A percentile compares a stretch with the other conserved stretches of the same genome.
Evolutionary conservation across 2,797 vertebrate species (phyloP).

Genomic region (Pampus argenteus): DNA sequence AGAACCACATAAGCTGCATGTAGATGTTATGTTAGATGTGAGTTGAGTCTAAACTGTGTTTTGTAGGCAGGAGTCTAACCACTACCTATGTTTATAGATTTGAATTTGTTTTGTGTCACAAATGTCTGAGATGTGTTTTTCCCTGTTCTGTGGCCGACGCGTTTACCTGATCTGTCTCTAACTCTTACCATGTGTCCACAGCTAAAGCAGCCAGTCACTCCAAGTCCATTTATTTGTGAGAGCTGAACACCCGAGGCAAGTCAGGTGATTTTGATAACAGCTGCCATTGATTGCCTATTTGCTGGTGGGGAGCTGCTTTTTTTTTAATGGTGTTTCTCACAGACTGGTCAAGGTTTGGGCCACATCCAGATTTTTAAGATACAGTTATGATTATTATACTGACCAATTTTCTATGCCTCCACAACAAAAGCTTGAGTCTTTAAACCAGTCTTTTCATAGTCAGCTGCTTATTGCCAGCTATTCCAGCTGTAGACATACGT

Average conservation of each 20-base stretch:
- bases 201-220: constrained; percentile 34
- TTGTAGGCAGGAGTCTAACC: constrained; percentile 14
- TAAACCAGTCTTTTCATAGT: constrained; percentile 29
- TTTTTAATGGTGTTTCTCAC: not conserved
- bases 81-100: constrained; percentile 7
- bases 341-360: constrained; percentile 8
- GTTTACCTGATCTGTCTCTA: constrained; percentile 62
- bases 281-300: constrained; percentile 31
- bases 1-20: not conserved
- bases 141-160: constrained; percentile 40
- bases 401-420: constrained; percentile 16
- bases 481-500: constrained; percentile 49
- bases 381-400: constrained; percentile 21
- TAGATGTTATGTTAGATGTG: too few relatives aligned
- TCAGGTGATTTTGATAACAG: constrained; percentile 63
- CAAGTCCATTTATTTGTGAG: constrained; percentile 34
- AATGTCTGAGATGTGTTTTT: constrained; percentile 43
- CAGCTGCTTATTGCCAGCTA: constrained; percentile 48
- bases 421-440: constrained; percentile 12
- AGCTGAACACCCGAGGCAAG: constrained; percentile 38
- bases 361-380: constrained; percentile 9
- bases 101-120: constrained; percentile 14
- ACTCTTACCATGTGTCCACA: constrained; percentile 66
- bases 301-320: constrained; percentile 8
- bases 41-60: not conserved